Percentiles rank a stretch among this genome's conserved stretches.
Conservation (phyloP, 1,140 invertebrate species). For the Lysiphlebus fabarum region DNA sequence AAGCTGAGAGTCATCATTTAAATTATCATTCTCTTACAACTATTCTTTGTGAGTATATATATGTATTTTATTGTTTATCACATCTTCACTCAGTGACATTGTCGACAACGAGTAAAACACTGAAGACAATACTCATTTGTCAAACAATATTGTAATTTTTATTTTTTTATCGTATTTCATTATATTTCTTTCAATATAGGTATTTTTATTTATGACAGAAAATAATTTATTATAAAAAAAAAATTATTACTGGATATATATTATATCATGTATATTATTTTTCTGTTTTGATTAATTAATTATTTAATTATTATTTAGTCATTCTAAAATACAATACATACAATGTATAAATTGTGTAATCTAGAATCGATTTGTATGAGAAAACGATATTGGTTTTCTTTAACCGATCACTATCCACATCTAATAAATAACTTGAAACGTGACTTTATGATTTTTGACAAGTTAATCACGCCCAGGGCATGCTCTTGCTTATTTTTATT, state of each 20-base stretch:
- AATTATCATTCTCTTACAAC: constrained; percentile 46
- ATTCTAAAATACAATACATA: not conserved
- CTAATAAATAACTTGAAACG: constrained; percentile 49
- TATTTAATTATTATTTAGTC: constrained; percentile 1
- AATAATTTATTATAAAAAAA: too few relatives aligned
- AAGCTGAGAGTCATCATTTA: constrained; percentile 52
- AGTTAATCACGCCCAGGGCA: constrained; percentile 44
- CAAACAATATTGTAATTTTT: too few relatives aligned
- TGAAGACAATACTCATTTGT: too few relatives aligned
- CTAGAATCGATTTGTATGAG: not conserved
- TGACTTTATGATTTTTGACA: constrained; percentile 52
- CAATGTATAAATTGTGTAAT: not conserved
- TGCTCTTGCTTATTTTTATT: constrained; percentile 11
- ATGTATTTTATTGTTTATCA: constrained; percentile 43
- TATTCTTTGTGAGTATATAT: constrained; percentile 20
- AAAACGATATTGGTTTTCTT: constrained; percentile 1
- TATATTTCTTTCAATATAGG: too few relatives aligned
- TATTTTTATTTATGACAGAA: too few relatives aligned
- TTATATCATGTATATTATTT: not conserved
- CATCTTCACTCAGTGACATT: too few relatives aligned
- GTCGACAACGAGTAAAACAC: too few relatives aligned
- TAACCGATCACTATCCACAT: constrained; percentile 15
- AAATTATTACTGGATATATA: too few relatives aligned
- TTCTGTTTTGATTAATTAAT: not conserved
- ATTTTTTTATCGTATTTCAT: too few relatives aligned